Evolutionary conservation across 2,113 vertebrate genomes (phyloP).

Genomic region (Zosterops hypoxanthus): DNA sequence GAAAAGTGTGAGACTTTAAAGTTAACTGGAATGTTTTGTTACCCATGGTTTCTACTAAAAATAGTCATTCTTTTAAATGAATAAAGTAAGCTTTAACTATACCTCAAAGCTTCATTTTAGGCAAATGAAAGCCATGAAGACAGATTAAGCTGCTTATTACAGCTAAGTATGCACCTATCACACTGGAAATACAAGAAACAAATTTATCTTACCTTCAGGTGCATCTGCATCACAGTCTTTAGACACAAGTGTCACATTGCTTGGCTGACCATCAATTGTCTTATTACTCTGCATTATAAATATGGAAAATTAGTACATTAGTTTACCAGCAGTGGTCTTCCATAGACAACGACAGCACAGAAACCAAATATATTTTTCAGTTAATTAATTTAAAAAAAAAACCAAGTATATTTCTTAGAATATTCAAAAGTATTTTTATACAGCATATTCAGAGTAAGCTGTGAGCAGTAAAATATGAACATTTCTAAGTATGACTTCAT

Average conservation of each 20-base stretch:
- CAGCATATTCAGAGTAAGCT: neutral
- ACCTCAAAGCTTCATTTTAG: neutral
- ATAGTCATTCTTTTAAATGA: neutral
- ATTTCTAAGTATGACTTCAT: neutral
- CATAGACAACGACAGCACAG: neutral
- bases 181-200: neutral
- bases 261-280: slow-evolving; percentile 57
- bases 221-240: slow-evolving; percentile 93
- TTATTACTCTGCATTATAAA: slow-evolving; percentile 70
- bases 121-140: neutral
- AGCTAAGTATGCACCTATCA: neutral
- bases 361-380: neutral
- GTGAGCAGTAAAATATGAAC: neutral
- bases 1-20: neutral
- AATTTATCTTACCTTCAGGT: slow-evolving; percentile 84
- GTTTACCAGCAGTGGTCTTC: neutral
- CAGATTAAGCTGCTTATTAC: neutral
- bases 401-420: neutral
- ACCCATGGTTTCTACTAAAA: neutral
- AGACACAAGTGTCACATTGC: slow-evolving; percentile 74
- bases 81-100: neutral
- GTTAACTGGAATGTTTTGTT: neutral
- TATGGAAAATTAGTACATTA: neutral
- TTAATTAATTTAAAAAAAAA: neutral
- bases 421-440: neutral